A percentile compares a stretch with the other conserved stretches of the same genome.
phyloP scores from a whole-genome alignment of 2,113 vertebrate genomes.

The Lycaon pictus region DNA sequence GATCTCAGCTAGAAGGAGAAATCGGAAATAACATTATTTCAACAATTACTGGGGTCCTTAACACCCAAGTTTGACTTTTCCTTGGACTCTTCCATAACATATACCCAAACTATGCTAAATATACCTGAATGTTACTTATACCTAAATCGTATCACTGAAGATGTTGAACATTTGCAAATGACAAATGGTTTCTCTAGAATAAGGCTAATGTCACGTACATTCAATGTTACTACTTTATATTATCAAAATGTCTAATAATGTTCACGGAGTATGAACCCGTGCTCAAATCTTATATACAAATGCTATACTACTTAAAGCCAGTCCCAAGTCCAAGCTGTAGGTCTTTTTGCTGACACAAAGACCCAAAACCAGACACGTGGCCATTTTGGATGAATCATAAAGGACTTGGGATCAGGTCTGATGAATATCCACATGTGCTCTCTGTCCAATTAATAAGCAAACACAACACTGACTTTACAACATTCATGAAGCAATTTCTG shows the following conservation, averaged over 20 bases:
- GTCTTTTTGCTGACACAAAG: constrained; percentile 8
- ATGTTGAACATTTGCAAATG: constrained; percentile 46
- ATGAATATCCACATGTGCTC: not conserved
- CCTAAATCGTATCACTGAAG: constrained; percentile 34
- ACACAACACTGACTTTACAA: not conserved
- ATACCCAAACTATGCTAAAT: not conserved
- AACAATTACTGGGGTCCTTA: not conserved
- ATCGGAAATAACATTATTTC: not conserved
- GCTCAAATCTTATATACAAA: constrained; percentile 24
- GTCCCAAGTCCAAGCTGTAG: not conserved
- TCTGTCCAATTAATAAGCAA: not conserved
- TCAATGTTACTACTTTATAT: constrained; percentile 52
- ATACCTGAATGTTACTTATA: not conserved
- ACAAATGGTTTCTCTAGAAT: constrained; percentile 15
- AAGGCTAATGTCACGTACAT: constrained; percentile 32
- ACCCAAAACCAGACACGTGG: not conserved
- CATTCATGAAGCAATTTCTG: not conserved
- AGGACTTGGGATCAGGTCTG: not conserved
- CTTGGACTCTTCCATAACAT: not conserved
- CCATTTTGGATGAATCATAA: constrained; percentile 8
- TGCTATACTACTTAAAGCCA: not conserved
- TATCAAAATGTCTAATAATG: constrained; percentile 45
- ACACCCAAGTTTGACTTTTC: not conserved
- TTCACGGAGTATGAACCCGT: constrained; percentile 6
- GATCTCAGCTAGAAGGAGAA: not conserved